These are phyloP conservation scores for Parthenolecanium corni DNA, from an alignment of 2,888 invertebrate species.

Conservation along the genomic window DNA sequence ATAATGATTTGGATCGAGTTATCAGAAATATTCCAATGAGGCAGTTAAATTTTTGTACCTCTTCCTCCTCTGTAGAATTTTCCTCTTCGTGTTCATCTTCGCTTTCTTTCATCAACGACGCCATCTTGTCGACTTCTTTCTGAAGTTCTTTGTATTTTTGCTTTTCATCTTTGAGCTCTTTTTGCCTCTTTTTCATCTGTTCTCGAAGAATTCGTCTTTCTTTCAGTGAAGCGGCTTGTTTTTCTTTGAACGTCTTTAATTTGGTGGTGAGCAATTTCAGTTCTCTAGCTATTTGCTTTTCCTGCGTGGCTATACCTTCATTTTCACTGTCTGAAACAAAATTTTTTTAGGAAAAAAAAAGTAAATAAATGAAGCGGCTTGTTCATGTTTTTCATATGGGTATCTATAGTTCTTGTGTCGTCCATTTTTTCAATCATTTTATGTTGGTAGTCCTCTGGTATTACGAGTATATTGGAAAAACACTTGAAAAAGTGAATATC, in stretches of 20 bases:
- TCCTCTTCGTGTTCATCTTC: slow-evolving; percentile 59
- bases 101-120: slow-evolving; percentile 71
- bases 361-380: no score
- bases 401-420: no score
- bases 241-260: slow-evolving; percentile 45
- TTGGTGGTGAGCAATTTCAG: slow-evolving; percentile 51
- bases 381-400: no score
- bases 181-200: slow-evolving; percentile 69
- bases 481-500: no score
- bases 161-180: slow-evolving; percentile 63
- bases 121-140: slow-evolving; percentile 85
- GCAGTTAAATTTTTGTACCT: slow-evolving; percentile 34
- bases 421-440: no score
- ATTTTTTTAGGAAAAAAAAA: no score
- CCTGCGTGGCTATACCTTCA: slow-evolving; percentile 47
- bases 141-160: slow-evolving; percentile 70
- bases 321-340: slow-evolving; percentile 36
- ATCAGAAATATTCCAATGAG: no score
- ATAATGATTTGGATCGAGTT: no score
- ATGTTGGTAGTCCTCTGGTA: no score
- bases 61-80: slow-evolving; percentile 47
- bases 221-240: slow-evolving; percentile 58
- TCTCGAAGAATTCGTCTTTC: slow-evolving; percentile 67
- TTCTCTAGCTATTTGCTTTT: slow-evolving; percentile 47
- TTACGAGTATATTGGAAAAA: no score